Evolutionary conservation across 2,888 invertebrate genomes (phyloP).

Genomic region (Hypomecis punctinalis): DNA sequence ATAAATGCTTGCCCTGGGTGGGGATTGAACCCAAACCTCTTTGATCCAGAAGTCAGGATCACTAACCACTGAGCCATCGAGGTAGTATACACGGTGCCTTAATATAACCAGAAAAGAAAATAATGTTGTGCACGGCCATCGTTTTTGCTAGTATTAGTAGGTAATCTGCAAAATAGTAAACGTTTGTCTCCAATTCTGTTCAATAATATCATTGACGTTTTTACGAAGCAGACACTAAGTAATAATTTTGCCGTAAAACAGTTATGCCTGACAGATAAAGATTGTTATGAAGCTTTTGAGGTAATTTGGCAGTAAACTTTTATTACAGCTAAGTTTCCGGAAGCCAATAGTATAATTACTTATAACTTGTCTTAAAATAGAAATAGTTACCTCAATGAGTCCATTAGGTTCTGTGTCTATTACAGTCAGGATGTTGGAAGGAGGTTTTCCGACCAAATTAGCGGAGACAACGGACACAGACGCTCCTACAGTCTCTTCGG

Average conservation of each 20-base stretch:
- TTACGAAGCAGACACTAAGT: neutral
- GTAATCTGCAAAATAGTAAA: neutral
- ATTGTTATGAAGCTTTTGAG: neutral
- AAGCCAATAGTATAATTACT: too few species aligned
- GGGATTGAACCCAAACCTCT: too few species aligned
- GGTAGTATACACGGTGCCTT: neutral
- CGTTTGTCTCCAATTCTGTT: conserved; percentile 1
- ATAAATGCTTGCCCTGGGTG: too few species aligned
- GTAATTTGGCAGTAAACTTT: neutral
- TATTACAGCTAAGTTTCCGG: neutral
- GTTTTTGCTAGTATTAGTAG: conserved; percentile 28
- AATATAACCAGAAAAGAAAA: conserved; percentile 2
- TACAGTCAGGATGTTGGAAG: conserved; percentile 71
- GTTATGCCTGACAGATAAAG: neutral
- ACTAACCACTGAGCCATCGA: too few species aligned
- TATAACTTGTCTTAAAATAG: neutral
- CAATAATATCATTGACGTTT: neutral
- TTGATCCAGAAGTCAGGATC: too few species aligned
- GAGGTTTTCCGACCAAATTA: conserved; percentile 55
- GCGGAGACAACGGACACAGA: conserved; percentile 68
- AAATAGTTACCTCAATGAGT: conserved; percentile 66
- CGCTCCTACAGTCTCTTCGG: conserved; percentile 75
- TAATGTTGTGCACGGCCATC: conserved; percentile 9
- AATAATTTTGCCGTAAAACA: neutral
- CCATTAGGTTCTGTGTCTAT: conserved; percentile 71